Evolutionary conservation across 2,797 vertebrate species (phyloP).

Genomic region (Sebastiscus tertius): DNA sequence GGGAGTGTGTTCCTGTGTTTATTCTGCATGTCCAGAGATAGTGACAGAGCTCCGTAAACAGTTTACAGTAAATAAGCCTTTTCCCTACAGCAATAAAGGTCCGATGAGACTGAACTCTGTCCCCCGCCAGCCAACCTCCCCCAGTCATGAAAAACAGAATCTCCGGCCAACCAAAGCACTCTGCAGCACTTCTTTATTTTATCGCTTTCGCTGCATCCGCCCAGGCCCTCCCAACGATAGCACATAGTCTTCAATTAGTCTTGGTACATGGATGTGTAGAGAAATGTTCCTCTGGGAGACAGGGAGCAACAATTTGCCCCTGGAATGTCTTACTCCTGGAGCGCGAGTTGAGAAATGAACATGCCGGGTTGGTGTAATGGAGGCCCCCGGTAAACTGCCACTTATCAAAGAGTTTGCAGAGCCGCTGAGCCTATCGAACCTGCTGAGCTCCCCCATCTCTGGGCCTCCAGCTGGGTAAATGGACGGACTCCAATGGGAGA

Average conservation of each 20-base stretch:
- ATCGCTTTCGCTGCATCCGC: slow-evolving; percentile 63
- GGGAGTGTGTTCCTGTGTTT: slow-evolving; percentile 84
- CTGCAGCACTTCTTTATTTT: slow-evolving; percentile 69
- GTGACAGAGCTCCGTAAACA: slow-evolving; percentile 82
- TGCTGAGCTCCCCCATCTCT: slow-evolving; percentile 46
- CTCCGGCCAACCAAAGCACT: slow-evolving; percentile 67
- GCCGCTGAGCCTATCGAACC: slow-evolving; percentile 25
- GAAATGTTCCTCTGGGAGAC: slow-evolving; percentile 53
- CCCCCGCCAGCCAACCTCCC: slow-evolving; percentile 58
- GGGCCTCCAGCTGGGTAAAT: slow-evolving; percentile 80
- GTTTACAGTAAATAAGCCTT: slow-evolving; percentile 81
- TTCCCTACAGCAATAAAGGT: slow-evolving; percentile 80
- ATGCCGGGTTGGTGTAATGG: slow-evolving; percentile 58
- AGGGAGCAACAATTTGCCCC: slow-evolving; percentile 55
- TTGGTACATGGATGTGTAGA: slow-evolving; percentile 59
- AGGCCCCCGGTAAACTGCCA: slow-evolving; percentile 59
- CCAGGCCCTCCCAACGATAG: slow-evolving; percentile 60
- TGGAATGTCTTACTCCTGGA: slow-evolving; percentile 64
- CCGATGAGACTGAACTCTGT: slow-evolving; percentile 82
- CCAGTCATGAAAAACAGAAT: slow-evolving; percentile 62
- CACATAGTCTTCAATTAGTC: slow-evolving; percentile 69
- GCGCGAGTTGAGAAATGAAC: slow-evolving; percentile 65
- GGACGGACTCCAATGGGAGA: slow-evolving; percentile 66
- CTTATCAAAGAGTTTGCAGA: slow-evolving; percentile 51
- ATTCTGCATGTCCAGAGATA: slow-evolving; percentile 77